Percentiles rank a stretch among this genome's conserved stretches.
Evolutionary conservation across 2,797 vertebrate species (phyloP).

Genomic region (Mastacembelus armatus): DNA sequence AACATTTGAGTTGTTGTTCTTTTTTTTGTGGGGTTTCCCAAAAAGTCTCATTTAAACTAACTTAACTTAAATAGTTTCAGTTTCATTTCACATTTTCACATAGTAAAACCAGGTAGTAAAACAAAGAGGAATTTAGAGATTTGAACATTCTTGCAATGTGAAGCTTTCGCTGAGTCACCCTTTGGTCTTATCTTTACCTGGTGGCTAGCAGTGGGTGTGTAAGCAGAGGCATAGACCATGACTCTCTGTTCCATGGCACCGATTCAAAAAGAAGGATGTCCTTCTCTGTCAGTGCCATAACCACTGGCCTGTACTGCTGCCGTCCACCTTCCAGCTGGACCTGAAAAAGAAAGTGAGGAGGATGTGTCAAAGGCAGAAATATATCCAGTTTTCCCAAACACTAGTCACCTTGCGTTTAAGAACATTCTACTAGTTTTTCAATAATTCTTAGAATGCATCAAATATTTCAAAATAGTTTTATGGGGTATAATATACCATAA

Average conservation of each 20-base stretch:
- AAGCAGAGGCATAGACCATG: constrained; percentile 91
- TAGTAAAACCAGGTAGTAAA: no score
- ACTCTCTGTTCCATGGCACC: constrained; percentile 92
- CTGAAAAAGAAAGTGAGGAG: constrained; percentile 66
- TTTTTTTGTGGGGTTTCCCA: neutral
- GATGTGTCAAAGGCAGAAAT: neutral
- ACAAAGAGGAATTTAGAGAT: neutral
- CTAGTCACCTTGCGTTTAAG: no score
- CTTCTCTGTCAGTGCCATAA: constrained; percentile 95
- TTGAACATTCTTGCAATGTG: neutral
- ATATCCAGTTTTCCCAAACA: neutral
- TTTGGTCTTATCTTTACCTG: constrained; percentile 79
- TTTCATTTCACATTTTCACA: neutral
- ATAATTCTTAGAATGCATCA: neutral
- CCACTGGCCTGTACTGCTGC: constrained; percentile 89
- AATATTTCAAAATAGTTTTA: neutral
- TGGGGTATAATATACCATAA: neutral
- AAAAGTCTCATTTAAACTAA: no score
- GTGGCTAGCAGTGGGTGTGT: constrained; percentile 95
- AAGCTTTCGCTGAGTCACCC: neutral
- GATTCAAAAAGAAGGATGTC: constrained; percentile 94
- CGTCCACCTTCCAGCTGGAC: constrained; percentile 90
- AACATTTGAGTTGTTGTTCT: neutral
- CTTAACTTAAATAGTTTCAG: no score
- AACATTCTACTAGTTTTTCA: no score